A percentile compares a stretch with the other conserved stretches of the same genome.
phyloP scores from a whole-genome alignment of 2,888 invertebrate species.

The Caenorhabditis sulstoni region DNA sequence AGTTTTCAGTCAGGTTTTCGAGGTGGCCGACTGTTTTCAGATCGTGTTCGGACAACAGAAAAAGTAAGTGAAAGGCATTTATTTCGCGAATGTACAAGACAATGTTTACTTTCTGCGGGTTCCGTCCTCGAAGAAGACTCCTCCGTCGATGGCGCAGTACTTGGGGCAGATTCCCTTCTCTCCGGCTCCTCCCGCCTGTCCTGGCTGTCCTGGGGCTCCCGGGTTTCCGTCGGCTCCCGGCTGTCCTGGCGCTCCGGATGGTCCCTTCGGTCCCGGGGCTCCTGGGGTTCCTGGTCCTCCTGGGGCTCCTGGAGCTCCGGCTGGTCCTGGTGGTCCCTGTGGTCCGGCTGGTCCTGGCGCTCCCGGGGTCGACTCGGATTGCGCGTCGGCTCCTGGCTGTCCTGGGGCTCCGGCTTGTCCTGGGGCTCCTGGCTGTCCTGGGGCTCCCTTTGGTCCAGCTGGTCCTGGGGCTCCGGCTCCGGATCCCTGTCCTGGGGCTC shows the following conservation, averaged over 20 bases:
- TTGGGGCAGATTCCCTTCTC: constrained; percentile 69
- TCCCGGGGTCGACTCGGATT: constrained; percentile 60
- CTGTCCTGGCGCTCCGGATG: constrained; percentile 62
- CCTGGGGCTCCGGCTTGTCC: constrained; percentile 66
- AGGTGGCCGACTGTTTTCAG: constrained; percentile 58
- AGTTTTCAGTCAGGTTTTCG: constrained; percentile 45
- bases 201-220: constrained; percentile 67
- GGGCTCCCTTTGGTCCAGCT: constrained; percentile 69
- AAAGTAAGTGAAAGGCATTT: constrained; percentile 43
- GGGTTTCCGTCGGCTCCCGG: constrained; percentile 69
- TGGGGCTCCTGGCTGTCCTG: constrained; percentile 72
- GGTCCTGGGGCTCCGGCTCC: constrained; percentile 66
- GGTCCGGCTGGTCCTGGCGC: constrained; percentile 67
- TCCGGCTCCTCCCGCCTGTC: constrained; percentile 59
- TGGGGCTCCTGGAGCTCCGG: constrained; percentile 67
- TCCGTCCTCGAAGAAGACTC: constrained; percentile 71
- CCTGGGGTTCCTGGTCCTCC: constrained; percentile 65
- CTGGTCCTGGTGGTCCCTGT: constrained; percentile 62
- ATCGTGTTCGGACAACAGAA: constrained; percentile 48
- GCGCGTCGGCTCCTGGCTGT: constrained; percentile 64
- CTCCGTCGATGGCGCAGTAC: constrained; percentile 70
- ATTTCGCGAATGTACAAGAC: constrained; percentile 11
- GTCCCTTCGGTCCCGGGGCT: constrained; percentile 62
- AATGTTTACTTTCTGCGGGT: constrained; percentile 61
- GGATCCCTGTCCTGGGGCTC: constrained; percentile 68